These are phyloP conservation scores for Gortyna flavago DNA, from an alignment of 2,888 invertebrate species.

Conservation along the genomic window DNA sequence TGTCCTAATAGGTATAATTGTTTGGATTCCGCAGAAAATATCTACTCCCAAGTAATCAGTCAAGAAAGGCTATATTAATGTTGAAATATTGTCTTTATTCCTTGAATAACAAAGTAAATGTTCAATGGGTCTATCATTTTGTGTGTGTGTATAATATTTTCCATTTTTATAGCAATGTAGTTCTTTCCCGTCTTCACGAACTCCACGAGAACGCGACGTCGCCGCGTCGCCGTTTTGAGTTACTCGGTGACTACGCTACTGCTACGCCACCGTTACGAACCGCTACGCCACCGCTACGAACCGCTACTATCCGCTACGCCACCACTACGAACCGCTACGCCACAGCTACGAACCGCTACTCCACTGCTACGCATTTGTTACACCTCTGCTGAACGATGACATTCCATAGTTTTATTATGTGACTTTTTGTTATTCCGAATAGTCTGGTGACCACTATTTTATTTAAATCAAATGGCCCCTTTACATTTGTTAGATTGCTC, in stretches of 20 bases:
- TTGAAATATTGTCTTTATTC: not conserved
- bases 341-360: not conserved
- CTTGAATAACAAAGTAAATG: not conserved
- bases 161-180: not conserved
- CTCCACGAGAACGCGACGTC: not conserved
- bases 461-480: not conserved
- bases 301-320: too few species aligned
- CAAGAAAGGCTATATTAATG: not conserved
- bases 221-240: not conserved
- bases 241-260: not conserved
- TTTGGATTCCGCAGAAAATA: not conserved
- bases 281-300: not conserved
- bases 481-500: not conserved
- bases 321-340: not conserved
- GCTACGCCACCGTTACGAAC: too few species aligned
- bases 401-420: not conserved
- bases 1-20: not conserved
- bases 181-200: too few species aligned
- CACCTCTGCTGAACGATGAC: not conserved
- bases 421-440: not conserved
- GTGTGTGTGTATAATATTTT: not conserved
- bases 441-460: not conserved
- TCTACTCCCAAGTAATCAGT: not conserved
- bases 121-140: not conserved
- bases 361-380: not conserved